Conservation (phyloP, 2,797 vertebrate genomes). For the Apodemus agrarius region DNA sequence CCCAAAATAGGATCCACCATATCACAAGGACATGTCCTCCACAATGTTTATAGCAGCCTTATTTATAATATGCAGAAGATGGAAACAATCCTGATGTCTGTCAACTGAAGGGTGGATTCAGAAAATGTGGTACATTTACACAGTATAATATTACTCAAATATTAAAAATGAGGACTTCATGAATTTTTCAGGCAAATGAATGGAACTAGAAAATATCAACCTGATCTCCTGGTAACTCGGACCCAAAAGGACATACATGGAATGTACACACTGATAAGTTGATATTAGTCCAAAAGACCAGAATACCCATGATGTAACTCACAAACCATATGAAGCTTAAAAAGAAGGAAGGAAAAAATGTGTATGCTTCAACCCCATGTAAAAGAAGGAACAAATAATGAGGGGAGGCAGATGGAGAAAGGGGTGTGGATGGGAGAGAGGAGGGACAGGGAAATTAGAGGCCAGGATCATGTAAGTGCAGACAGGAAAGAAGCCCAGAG, state of each 20-base stretch:
- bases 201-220: background rate
- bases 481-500: background rate
- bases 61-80: background rate
- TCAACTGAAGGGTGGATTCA: too few species aligned
- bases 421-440: background rate
- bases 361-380: background rate
- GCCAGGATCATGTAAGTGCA: background rate
- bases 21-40: background rate
- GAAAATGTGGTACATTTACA: background rate
- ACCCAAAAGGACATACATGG: background rate
- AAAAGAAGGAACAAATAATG: background rate
- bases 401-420: background rate
- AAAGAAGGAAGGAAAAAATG: background rate
- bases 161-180: background rate
- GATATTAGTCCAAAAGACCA: background rate
- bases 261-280: background rate
- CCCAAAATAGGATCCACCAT: background rate
- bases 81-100: background rate
- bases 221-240: background rate
- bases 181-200: background rate
- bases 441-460: background rate
- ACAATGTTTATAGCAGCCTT: background rate
- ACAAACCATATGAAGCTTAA: background rate
- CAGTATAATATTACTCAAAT: background rate
- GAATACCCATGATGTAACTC: background rate